Conservation (phyloP, 1,140 invertebrate genomes). For the Diuraphis noxia region DNA sequence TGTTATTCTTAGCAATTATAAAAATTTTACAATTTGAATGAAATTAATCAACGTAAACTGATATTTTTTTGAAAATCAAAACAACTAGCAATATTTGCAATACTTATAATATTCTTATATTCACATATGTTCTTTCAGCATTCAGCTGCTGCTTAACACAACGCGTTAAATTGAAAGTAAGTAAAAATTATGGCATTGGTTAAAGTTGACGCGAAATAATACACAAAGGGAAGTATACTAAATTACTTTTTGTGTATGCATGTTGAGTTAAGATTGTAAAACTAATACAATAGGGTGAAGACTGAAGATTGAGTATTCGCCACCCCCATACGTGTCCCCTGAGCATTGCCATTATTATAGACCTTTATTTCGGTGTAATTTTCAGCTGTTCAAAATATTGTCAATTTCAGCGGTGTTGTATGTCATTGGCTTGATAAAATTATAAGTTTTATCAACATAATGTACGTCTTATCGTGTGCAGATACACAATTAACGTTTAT, state of each 20-base stretch:
- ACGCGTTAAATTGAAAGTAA: not conserved
- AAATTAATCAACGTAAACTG: not conserved
- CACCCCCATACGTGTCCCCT: conserved; percentile 19
- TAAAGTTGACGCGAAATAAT: not conserved
- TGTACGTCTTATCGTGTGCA: not conserved
- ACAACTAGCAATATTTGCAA: not conserved
- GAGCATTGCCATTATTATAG: conserved; percentile 7
- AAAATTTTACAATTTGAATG: not conserved
- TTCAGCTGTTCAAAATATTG: conserved; percentile 39
- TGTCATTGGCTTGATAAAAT: not conserved
- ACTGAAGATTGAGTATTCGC: conserved; percentile 30
- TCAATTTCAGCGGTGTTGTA: conserved; percentile 27
- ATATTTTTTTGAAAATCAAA: not conserved
- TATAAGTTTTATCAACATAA: not conserved
- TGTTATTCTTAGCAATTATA: not conserved
- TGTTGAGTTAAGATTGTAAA: conserved; percentile 39
- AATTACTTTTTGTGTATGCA: conserved; percentile 43
- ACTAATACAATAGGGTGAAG: conserved; percentile 47
- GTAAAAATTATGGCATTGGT: conserved; percentile 25
- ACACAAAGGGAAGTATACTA: conserved; percentile 16
- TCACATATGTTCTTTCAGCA: too few relatives aligned
- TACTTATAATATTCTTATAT: too few relatives aligned
- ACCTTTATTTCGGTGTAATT: conserved; percentile 23
- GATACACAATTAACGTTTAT: not conserved
- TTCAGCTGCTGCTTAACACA: too few relatives aligned